phyloP scores from a whole-genome alignment of 1,140 invertebrate genomes.

The Bicyclus anynana region DNA sequence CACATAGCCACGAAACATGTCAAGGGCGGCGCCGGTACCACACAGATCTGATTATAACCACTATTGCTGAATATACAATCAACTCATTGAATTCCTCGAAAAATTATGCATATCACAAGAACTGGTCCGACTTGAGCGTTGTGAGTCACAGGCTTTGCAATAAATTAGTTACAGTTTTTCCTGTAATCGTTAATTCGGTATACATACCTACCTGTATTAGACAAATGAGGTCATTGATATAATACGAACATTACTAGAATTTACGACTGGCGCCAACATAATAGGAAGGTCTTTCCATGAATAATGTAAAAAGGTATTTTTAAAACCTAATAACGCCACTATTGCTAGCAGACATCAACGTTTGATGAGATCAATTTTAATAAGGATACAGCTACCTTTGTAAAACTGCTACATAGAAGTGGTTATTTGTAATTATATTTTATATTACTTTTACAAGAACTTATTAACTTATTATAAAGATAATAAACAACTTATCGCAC shows the following conservation, averaged over 20 bases:
- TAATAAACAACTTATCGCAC: no score
- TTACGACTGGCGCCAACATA: constrained; percentile 3
- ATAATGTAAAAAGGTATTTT: neutral
- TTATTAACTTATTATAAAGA: no score
- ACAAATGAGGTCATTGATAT: constrained; percentile 3
- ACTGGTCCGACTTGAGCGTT: constrained; percentile 43
- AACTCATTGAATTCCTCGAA: constrained; percentile 41
- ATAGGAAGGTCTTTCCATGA: constrained; percentile 1
- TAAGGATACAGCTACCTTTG: neutral
- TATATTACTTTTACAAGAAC: no score
- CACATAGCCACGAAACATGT: constrained; percentile 11
- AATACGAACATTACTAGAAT: neutral
- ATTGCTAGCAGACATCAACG: neutral
- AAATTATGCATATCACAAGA: constrained; percentile 49
- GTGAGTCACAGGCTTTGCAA: constrained; percentile 36
- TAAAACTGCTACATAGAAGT: no score
- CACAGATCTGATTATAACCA: constrained; percentile 1
- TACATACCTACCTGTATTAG: neutral
- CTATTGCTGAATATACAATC: constrained; percentile 26
- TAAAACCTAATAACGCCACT: neutral
- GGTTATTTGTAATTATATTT: no score
- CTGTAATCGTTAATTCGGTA: constrained; percentile 2
- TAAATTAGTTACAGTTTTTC: constrained; percentile 6
- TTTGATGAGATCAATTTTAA: neutral
- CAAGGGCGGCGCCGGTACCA: constrained; percentile 13